Base-by-base conservation (phyloP, 2,113 vertebrate species). In the Notarius lentiginosus region DNA sequence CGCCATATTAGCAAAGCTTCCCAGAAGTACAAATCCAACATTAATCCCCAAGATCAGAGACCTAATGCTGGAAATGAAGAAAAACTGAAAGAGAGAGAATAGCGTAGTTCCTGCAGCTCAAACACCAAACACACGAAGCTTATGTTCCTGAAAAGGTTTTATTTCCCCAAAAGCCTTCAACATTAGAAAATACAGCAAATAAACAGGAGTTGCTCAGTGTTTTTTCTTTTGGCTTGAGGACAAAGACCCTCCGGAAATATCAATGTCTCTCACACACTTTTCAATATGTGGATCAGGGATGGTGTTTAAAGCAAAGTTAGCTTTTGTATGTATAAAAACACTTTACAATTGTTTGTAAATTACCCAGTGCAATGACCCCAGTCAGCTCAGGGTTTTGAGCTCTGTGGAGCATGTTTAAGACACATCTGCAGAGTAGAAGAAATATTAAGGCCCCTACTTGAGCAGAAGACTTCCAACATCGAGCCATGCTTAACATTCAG, bases 401-500 rank as follows among this genome's bases (percentile, higher is more conserved):
- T 85, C 30, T 65, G 49, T 30, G n/a, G 24, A 49, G 55, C 58
- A 77, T 30, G 17, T 66, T 61, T 56, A 24, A 80, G 20, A 56
- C 75, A 86, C 18, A 56, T 70, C 53, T 70, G 63, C 61, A 47
- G 7, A 68, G 7, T 86, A 63, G 49, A 76, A 68, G 51, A 80
- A 70, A n/a, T 15, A 18, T 49, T 24, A 66, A 68, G 11, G 11
- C 7, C 1, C n/a, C 15, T 34, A 14, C 7, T 47, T n/a, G 17
- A 80, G 58, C 51, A 79, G 61, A 56, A 53, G 20, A 18, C 53
- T 58, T 70, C 30, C 15, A 80, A 58, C 20, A 27, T 5, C 30
- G 83, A 60, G 34, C 24, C 84, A 86, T 58, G 60, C 51, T 41
- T n/a, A 56, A 58, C 30, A 80, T 47, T 41, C n/a, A 80, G 30